Percentiles rank a stretch among this genome's conserved stretches.
Conservation (phyloP, 2,797 vertebrate genomes). For the Fratercula arctica region DNA sequence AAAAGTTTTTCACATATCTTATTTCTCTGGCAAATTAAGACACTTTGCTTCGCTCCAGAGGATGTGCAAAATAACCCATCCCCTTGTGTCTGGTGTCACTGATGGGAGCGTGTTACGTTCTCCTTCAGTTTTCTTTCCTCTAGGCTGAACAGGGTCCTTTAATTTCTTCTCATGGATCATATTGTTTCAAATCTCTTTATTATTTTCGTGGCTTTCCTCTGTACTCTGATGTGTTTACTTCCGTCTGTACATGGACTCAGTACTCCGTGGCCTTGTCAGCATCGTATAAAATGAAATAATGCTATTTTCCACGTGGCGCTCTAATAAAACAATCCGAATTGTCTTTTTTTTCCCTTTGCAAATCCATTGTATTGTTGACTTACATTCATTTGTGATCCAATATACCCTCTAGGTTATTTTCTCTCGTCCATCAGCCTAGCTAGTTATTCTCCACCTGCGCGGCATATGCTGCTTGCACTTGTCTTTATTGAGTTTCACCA, state of each 20-base stretch:
- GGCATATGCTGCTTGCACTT: fast-evolving
- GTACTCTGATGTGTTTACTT: not conserved
- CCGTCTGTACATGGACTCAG: not conserved
- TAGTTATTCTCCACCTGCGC: not conserved
- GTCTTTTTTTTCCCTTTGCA: not conserved
- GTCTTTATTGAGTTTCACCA: not conserved
- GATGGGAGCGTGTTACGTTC: fast-evolving
- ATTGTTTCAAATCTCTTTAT: not conserved
- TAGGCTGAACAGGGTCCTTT: not conserved
- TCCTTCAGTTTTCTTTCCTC: not conserved
- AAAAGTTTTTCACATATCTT: not conserved
- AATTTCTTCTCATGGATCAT: not conserved
- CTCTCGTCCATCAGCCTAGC: not conserved
- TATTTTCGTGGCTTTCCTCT: not conserved
- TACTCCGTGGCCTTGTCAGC: not conserved
- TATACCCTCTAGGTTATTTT: not conserved
- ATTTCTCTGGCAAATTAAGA: not conserved
- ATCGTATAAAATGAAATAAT: not conserved
- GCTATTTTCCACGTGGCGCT: not conserved
- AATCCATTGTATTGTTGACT: not conserved
- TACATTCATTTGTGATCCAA: not conserved
- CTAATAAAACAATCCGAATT: not conserved
- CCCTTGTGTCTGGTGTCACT: not conserved
- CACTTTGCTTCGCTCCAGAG: not conserved
- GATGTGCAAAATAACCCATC: not conserved